Evolutionary conservation across 2,888 invertebrate genomes (phyloP), one percentile per base, ranked within the genome.

Genomic region (Lasioglossum leucozonium): DNA sequence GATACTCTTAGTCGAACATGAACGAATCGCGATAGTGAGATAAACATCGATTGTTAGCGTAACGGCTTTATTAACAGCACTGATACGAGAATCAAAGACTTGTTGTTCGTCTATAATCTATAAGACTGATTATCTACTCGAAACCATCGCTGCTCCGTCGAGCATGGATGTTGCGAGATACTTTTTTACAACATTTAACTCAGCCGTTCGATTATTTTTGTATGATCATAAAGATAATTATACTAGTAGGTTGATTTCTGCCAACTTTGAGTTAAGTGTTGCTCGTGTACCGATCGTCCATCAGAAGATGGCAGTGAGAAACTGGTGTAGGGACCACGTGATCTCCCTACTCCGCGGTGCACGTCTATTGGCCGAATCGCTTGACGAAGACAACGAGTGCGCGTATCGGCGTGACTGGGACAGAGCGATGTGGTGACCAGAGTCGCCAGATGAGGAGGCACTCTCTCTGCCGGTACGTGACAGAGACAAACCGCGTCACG

Each of bases 91-190:
- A 55, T 80, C 62, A 69, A 80, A 47, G 79, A 77, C 79, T 69
- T 58, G 73, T 62, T 47, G 51, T 34, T 72, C 80, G 26, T 55
- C 58, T 62, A 74, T 73, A 85, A 85, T 55, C 58, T 62, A 74
- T 73, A 85, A 85, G 85, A 85, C 81, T 85, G 85, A 85, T 26
- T 26, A 75, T n/a, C 51, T 26, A 74, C 51, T 72, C 44, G 16
- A 62, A 30, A 16, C 30, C 18, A 55, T 42, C 13, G 26, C 42
- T 11, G 34, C 42, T 42, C 40, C 8, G 13, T 22, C 18, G 13
- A 2, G 47, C 34, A 18, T 2, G 30, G 51, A 73, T n/a, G 18
- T 44, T 13, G 16, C 11, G 67, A 34, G n/a, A 26, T 26, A 10
- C 4, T 37, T 55, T 67, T 22, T 13, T 3, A 72, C 37, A 30